Conservation (phyloP, 1,140 invertebrate genomes). For the Zaprionus nigranus region DNA sequence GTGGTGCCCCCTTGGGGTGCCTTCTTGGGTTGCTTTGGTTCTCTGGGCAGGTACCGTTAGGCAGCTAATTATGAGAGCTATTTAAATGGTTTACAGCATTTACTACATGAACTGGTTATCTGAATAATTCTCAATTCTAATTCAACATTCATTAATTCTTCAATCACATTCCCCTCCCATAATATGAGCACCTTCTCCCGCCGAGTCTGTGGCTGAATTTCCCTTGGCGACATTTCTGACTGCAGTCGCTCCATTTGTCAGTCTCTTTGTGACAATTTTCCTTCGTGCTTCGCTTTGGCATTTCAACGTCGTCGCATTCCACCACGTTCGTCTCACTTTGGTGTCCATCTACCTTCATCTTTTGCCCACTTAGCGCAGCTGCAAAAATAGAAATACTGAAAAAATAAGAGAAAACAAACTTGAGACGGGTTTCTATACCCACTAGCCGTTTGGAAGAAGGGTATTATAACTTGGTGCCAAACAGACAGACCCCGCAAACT, state of each 20-base stretch:
- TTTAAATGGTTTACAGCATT: not conserved
- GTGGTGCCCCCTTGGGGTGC: not conserved
- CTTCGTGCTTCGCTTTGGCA: not conserved
- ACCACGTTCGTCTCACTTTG: not conserved
- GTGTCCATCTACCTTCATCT: not conserved
- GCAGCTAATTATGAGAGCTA: not conserved
- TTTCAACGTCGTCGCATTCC: not conserved
- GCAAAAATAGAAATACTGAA: not conserved
- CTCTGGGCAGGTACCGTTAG: not conserved
- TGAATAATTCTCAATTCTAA: not conserved
- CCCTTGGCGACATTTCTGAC: not conserved
- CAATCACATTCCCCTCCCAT: not conserved
- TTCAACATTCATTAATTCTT: not conserved
- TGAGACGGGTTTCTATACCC: not conserved
- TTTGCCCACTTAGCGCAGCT: not conserved
- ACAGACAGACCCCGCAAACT: no score
- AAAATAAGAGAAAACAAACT: slow-evolving; percentile 1
- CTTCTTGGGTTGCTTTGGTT: not conserved
- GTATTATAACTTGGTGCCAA: no score
- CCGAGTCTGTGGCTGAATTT: not conserved
- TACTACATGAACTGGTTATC: not conserved
- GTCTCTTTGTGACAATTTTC: slow-evolving; percentile 27
- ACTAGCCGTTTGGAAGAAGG: no score
- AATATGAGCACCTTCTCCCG: not conserved
- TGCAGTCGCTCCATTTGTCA: slow-evolving; percentile 5